These are phyloP conservation scores for Polymixis lichenea DNA, from an alignment of 2,888 invertebrate species.

Conservation along the genomic window DNA sequence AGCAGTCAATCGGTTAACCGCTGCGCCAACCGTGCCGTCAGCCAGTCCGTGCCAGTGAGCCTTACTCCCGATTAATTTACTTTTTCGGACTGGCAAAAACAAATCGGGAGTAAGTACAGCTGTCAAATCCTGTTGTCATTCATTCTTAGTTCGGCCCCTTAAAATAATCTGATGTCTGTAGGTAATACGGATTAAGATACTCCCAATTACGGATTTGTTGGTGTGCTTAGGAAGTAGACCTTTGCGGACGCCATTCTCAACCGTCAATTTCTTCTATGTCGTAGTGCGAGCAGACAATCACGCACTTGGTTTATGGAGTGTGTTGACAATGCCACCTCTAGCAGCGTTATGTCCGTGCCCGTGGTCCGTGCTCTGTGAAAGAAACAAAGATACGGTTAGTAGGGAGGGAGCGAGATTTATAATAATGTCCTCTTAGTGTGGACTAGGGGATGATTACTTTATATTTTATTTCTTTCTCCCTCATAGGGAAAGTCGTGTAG, in stretches of 20 bases:
- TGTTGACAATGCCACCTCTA: neutral
- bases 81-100: neutral
- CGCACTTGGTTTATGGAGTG: neutral
- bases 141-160: neutral
- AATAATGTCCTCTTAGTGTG: slow-evolving; percentile 33
- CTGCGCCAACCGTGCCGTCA: too few relatives aligned
- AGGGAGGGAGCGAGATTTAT: slow-evolving; percentile 44
- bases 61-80: neutral
- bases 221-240: neutral
- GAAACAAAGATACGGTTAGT: slow-evolving; percentile 22
- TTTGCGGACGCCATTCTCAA: neutral
- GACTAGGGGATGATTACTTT: slow-evolving; percentile 45
- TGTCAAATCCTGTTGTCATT: neutral
- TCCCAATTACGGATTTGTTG: too few relatives aligned
- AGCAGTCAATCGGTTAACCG: too few relatives aligned
- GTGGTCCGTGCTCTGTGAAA: neutral
- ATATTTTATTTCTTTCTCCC: slow-evolving; percentile 36
- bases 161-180: neutral
- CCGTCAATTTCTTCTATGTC: neutral
- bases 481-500: slow-evolving; percentile 12
- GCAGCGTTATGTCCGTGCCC: neutral
- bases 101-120: neutral
- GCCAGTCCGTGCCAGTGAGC: neutral
- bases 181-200: too few relatives aligned
- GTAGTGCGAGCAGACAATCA: neutral